Evolutionary conservation across 2,797 vertebrate species (phyloP), one percentile per base, ranked within the genome.

Genomic region (Zenarchopterus dispar): DNA sequence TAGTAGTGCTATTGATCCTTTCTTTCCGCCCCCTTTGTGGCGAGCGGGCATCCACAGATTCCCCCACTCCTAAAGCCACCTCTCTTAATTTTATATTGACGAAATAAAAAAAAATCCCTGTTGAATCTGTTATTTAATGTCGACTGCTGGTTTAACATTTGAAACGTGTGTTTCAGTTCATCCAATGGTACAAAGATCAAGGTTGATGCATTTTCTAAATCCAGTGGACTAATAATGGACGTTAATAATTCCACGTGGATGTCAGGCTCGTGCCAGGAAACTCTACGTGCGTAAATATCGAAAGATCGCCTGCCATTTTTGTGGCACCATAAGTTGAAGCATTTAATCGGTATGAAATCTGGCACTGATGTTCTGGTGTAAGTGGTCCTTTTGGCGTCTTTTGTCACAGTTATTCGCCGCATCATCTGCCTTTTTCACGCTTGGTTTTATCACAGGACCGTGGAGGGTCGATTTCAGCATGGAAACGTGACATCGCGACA

Each of bases 321-420:
- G 64, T 51, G 61, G 36, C 64, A 73, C 64, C 51, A 56, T 44
- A 66, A 62, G 76, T 51, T 76, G 61, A 84, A 71, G 84, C 73
- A 78, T 90, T 84, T 91, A 93, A 93, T 92, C 80, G 75, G 81
- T 91, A 91, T 93, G 90, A 92, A 93, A 92, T 91, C 51, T 70
- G 88, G 39, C 69, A 55, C 62, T 61, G 68, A 62, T 83, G 77
- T 52, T 49, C 19, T 65, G 69, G 65, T 84, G 56, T 76, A 67
- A 73, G 72, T 56, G 68, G 63, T 48, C 78, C 68, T 55, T 56
- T 65, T 84, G 65, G 26, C 21, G 65, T 56, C 91, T 47, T 89
- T 94, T 94, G 91, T 93, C 78, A 65, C 11, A 28, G 33, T 9
- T 75, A 61, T 54, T 59, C 61, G 58, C 59, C 64, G 70, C 78